Evolutionary conservation across 1,140 invertebrate species (phyloP), one percentile per base, ranked within the genome.

Genomic region (Drosophila baimaii): DNA sequence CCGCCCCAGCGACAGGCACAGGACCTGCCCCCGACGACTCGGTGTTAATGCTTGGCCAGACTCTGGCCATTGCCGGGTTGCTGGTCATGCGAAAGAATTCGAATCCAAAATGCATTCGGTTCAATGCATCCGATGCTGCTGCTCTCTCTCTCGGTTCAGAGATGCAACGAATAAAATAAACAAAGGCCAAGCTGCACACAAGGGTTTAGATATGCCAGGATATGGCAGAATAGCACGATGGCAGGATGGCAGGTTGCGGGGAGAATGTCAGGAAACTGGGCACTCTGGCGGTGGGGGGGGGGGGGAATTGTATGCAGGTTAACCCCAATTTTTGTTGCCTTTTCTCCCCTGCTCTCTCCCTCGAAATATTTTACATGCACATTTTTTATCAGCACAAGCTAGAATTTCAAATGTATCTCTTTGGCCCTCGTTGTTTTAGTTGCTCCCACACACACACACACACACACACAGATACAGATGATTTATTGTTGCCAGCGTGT

Each of bases 331-430:
- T 77, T 77, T 77, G 65, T 77, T 64, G 71, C 59, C 57, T 41
- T 43, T 7, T 21, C 1, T n/a, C 5, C 15, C 7, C n/a, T n/a
- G n/a, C n/a, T 39, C 15, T 5, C 31, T 9, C n/a, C 52, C 57
- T 69, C 46, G 46, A 86, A 79, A 86, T 79, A 86, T 86, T 86
- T 77, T 62, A 77, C 76, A 89, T 88, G 84, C 71, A 79, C 77
- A 77, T 77, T 89, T 89, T 86, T 83, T 89, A 88, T 89, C 84
- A 77, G 76, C 68, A 64, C 66, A 65, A 77, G 84, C 84, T 83
- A 72, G 80, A 83, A 89, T 79, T 88, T 89, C 56, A 83, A 89
- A 82, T 79, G 71, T 89, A 88, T 86, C 79, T 82, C 70, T 68
- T 58, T 33, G 64, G 72, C 33, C 58, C 52, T 68, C 61, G 79